Evolutionary conservation across 2,113 vertebrate genomes (phyloP).

Genomic region (Hippoglossus stenolepis): DNA sequence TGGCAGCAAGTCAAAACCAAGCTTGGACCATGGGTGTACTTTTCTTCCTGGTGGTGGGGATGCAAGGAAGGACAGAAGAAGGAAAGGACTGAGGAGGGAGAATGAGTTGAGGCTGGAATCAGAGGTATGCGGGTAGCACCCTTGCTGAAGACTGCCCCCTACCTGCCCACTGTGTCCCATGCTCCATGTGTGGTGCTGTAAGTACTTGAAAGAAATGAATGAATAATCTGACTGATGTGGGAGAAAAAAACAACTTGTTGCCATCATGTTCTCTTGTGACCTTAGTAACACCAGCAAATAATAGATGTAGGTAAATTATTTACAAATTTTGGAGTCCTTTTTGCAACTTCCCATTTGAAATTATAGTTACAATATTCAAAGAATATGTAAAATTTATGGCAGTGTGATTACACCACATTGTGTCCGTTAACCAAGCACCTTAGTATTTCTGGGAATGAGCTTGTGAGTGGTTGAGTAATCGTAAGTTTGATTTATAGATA

Average conservation of each 20-base stretch:
- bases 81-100: slow-evolving; percentile 59
- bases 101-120: slow-evolving; percentile 77
- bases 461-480: background rate
- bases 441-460: background rate
- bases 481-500: background rate
- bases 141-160: slow-evolving; percentile 76
- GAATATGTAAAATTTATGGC: background rate
- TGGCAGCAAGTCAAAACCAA: slow-evolving; percentile 58
- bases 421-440: background rate
- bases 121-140: slow-evolving; percentile 71
- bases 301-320: background rate
- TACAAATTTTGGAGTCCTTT: background rate
- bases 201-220: slow-evolving; percentile 73
- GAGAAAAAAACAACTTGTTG: too few relatives aligned
- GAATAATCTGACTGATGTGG: slow-evolving; percentile 44
- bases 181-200: slow-evolving; percentile 80
- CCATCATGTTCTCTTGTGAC: background rate
- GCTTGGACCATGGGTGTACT: slow-evolving; percentile 68
- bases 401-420: background rate
- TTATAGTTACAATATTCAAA: background rate
- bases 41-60: slow-evolving; percentile 73
- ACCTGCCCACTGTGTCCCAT: slow-evolving; percentile 78
- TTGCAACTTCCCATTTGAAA: background rate
- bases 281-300: slow-evolving; percentile 1
- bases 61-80: slow-evolving; percentile 58